A percentile compares a stretch with the other conserved stretches of the same genome.
These are phyloP conservation scores for Caenorhabditis plicata DNA, from an alignment of 2,888 invertebrate species.

Conservation along the genomic window DNA sequence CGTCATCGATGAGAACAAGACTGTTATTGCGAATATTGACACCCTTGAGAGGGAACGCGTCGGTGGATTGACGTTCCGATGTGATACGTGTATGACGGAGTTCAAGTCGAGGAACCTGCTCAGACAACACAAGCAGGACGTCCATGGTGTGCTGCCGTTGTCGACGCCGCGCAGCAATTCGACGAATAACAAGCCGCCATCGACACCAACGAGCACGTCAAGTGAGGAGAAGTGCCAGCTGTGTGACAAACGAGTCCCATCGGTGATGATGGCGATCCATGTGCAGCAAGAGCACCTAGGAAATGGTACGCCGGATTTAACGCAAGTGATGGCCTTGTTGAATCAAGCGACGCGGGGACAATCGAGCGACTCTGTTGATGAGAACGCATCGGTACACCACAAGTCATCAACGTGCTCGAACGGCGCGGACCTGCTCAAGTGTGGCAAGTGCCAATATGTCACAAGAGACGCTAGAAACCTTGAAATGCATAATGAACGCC, in stretches of 20 bases:
- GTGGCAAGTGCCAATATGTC: constrained; percentile 40
- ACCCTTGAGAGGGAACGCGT: constrained; percentile 60
- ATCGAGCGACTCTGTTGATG: constrained; percentile 1
- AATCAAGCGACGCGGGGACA: constrained; percentile 8
- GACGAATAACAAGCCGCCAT: neutral
- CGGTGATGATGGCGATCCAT: constrained; percentile 26
- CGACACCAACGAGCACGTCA: constrained; percentile 20
- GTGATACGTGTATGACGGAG: constrained; percentile 96
- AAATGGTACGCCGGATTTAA: constrained; percentile 8
- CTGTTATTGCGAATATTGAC: constrained; percentile 65
- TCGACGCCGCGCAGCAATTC: constrained; percentile 24
- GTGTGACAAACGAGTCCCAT: constrained; percentile 33
- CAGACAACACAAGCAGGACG: constrained; percentile 94
- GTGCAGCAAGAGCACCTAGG: constrained; percentile 33
- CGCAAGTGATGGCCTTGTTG: constrained; percentile 14
- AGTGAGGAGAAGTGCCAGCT: constrained; percentile 35
- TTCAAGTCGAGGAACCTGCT: constrained; percentile 96
- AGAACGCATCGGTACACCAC: constrained; percentile 2
- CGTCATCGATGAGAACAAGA: constrained; percentile 66
- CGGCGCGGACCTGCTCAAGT: constrained; percentile 17
- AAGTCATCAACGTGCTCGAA: too few species aligned
- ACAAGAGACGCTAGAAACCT: constrained; percentile 39
- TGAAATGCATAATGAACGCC: constrained; percentile 48
- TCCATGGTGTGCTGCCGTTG: constrained; percentile 79
- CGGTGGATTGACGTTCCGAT: constrained; percentile 70